Conservation (phyloP, 2,113 vertebrate species). For the Gymnobelideus leadbeateri region DNA sequence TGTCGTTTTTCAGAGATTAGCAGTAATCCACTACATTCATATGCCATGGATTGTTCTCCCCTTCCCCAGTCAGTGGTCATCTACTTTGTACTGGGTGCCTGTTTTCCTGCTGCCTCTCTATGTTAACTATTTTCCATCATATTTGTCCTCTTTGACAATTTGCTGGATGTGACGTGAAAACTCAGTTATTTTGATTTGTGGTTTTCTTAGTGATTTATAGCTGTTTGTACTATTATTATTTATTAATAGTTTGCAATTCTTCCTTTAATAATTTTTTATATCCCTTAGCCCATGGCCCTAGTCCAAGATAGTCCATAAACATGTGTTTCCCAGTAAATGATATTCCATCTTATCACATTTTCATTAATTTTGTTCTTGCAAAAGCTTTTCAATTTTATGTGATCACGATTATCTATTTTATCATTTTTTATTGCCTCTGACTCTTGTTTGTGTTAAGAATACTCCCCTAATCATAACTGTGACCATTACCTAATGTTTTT, state of each 20-base stretch:
- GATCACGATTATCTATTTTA: not conserved
- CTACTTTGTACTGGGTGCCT: not conserved
- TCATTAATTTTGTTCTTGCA: not conserved
- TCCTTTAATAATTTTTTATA: not conserved
- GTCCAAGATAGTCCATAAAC: not conserved
- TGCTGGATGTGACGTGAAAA: not conserved
- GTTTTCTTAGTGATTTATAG: not conserved
- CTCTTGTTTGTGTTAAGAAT: not conserved
- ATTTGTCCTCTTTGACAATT: not conserved
- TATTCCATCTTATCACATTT: not conserved
- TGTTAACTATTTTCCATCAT: not conserved
- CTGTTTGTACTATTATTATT: not conserved
- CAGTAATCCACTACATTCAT: too few relatives aligned
- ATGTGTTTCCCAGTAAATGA: not conserved
- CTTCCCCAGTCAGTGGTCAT: not conserved
- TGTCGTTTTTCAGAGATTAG: too few relatives aligned
- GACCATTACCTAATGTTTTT: too few relatives aligned
- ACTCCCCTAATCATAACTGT: not conserved
- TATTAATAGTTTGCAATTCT: not conserved
- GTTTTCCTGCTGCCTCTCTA: not conserved
- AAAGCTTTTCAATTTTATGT: not conserved
- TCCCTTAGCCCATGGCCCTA: not conserved
- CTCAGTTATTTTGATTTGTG: not conserved
- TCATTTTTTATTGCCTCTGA: not conserved
- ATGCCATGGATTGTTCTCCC: too few relatives aligned